Percentiles rank a stretch among this genome's conserved stretches.
Evolutionary conservation across 2,113 vertebrate genomes (phyloP).

Genomic region (Carlito syrichta): DNA sequence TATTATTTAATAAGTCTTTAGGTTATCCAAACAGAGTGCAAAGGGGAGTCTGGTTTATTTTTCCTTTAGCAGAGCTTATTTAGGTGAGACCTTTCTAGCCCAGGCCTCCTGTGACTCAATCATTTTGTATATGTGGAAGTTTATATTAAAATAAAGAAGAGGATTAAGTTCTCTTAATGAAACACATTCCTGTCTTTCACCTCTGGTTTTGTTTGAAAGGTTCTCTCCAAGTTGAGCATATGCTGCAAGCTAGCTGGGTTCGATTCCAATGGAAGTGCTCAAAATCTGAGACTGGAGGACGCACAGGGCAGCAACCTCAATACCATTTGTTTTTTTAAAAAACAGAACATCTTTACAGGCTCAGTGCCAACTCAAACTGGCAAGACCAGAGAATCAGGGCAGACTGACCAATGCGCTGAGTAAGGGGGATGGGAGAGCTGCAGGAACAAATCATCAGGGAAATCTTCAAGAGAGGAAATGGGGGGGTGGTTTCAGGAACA

Average conservation of each 20-base stretch:
- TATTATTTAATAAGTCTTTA: constrained; percentile 23
- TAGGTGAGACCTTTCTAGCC: background rate
- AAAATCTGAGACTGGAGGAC: background rate
- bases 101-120: background rate
- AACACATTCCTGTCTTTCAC: constrained; percentile 39
- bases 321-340: background rate
- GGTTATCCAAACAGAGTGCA: constrained; percentile 33
- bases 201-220: background rate
- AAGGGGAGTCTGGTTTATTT: constrained; percentile 3
- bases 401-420: background rate
- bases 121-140: background rate
- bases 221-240: background rate
- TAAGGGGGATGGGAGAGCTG: background rate
- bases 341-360: constrained; percentile 39
- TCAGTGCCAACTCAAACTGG: constrained; percentile 24
- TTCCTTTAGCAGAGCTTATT: constrained; percentile 12
- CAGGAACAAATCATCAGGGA: background rate
- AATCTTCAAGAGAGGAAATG: constrained; percentile 11
- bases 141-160: constrained; percentile 42
- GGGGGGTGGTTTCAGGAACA: constrained; percentile 9
- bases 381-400: constrained; percentile 32
- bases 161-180: constrained; percentile 42
- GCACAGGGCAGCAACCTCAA: background rate
- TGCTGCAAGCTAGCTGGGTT: background rate
- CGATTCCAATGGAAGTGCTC: background rate